These are phyloP conservation scores for Picathartes gymnocephalus DNA, from an alignment of 2,113 vertebrate species.

Conservation along the genomic window DNA sequence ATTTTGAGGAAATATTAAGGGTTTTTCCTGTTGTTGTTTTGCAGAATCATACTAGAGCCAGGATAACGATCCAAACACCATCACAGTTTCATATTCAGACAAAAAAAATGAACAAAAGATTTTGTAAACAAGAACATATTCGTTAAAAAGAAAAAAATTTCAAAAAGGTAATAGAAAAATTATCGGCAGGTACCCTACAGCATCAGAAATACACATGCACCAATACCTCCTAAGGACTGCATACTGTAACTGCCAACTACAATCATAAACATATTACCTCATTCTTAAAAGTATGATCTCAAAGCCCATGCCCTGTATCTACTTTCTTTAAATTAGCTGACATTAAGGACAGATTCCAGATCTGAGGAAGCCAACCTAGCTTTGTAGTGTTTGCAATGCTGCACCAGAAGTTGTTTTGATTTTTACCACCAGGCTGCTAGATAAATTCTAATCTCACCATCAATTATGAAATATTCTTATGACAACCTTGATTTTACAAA, in stretches of 20 bases:
- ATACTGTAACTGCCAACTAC: background rate
- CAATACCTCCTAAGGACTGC: background rate
- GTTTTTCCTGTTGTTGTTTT: background rate
- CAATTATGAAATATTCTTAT: slow-evolving; percentile 4
- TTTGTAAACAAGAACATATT: background rate
- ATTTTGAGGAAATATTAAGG: background rate
- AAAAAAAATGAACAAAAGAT: background rate
- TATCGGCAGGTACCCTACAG: background rate
- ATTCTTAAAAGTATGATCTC: background rate
- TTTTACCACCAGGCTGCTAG: background rate
- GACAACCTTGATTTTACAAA: slow-evolving; percentile 59
- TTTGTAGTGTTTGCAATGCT: background rate
- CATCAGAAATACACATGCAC: background rate
- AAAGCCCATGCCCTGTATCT: background rate
- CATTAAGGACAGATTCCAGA: background rate
- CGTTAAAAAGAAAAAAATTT: background rate
- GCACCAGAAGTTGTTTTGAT: background rate
- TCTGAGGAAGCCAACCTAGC: background rate
- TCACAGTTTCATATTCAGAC: background rate
- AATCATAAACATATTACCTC: background rate
- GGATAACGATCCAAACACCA: background rate
- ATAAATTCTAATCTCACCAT: slow-evolving; percentile 13
- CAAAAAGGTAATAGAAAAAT: background rate
- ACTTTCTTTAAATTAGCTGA: slow-evolving; percentile 9
- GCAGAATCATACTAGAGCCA: background rate